A percentile compares a stretch with the other conserved stretches of the same genome.
phyloP scores from a whole-genome alignment of 2,113 vertebrate genomes.

The cat (Felis catus) region DNA sequence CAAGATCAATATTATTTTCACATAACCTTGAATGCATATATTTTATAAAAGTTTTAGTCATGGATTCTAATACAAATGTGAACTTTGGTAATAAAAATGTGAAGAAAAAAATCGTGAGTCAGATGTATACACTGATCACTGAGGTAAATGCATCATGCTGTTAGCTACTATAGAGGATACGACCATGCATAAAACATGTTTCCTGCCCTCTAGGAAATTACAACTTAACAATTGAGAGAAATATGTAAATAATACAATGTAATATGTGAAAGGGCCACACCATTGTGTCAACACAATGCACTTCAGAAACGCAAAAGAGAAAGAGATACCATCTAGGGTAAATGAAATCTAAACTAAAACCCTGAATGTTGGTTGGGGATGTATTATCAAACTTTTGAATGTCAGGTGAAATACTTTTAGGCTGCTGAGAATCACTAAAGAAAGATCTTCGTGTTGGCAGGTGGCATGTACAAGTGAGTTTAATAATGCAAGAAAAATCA shows the following conservation, averaged over 20 bases:
- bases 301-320: background rate
- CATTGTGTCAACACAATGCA: background rate
- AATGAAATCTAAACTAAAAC: background rate
- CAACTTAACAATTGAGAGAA: background rate
- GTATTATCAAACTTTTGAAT: background rate
- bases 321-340: background rate
- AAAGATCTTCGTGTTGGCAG: background rate
- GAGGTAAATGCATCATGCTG: background rate
- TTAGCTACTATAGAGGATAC: background rate
- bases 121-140: background rate
- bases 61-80: background rate
- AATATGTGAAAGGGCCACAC: background rate
- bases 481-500: background rate
- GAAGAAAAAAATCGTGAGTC: background rate
- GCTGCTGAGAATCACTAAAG: background rate
- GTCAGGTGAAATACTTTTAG: background rate
- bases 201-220: background rate
- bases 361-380: background rate
- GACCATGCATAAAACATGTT: background rate
- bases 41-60: background rate
- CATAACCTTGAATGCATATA: background rate
- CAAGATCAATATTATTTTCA: background rate
- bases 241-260: background rate
- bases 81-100: conserved; percentile 5
- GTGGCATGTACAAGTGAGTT: background rate